phyloP scores from a whole-genome alignment of 1,140 invertebrate species.

The Sitobion miscanthi region DNA sequence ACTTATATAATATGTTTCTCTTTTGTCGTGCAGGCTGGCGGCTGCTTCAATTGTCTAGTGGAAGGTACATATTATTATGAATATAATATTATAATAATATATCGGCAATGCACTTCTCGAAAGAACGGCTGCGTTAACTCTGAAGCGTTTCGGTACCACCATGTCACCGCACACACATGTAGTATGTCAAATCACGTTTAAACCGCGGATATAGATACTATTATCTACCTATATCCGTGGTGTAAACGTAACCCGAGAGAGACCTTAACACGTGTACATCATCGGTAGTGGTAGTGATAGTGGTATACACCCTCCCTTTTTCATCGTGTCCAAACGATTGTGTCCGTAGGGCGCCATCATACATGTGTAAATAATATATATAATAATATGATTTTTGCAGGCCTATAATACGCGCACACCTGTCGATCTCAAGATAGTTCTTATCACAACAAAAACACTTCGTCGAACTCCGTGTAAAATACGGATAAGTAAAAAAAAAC shows the following conservation, averaged over 20 bases:
- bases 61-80: not conserved
- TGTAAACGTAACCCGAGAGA: conserved; percentile 52
- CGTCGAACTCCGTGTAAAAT: no score
- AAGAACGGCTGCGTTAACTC: conserved; percentile 14
- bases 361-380: not conserved
- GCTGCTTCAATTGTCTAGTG: not conserved
- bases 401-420: not conserved
- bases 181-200: conserved; percentile 51
- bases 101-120: not conserved
- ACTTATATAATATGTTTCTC: not conserved
- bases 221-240: no score
- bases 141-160: not conserved
- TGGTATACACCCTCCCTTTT: not conserved
- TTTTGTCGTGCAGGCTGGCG: not conserved
- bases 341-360: conserved; percentile 10
- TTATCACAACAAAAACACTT: not conserved
- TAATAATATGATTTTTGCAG: not conserved
- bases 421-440: not conserved
- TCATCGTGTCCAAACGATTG: conserved; percentile 24
- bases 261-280: conserved; percentile 44
- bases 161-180: conserved; percentile 12
- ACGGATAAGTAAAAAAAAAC: no score
- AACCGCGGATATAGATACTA: no score
- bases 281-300: not conserved
- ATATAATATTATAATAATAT: not conserved